Percentiles rank a stretch among this genome's conserved stretches.
Conservation (phyloP, 2,797 vertebrate genomes). For the Microctenopoma lineatum region DNA sequence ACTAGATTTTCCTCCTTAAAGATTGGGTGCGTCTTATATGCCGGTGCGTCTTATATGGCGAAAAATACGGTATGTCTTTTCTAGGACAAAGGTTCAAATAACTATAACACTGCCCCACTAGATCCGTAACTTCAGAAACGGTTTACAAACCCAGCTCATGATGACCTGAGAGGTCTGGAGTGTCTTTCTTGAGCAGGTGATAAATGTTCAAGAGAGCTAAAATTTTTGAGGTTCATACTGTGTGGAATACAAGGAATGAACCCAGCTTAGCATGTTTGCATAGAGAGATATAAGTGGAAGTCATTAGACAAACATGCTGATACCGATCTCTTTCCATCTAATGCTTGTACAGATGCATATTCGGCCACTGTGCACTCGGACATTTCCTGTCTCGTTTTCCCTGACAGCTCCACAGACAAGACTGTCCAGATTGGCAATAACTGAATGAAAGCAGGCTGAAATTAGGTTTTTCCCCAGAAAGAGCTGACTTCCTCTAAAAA, state of each 20-base stretch:
- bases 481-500: constrained; percentile 71
- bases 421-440: constrained; percentile 30
- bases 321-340: neutral
- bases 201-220: too few relatives aligned
- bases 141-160: too few relatives aligned
- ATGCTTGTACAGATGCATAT: neutral
- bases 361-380: neutral
- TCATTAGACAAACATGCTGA: constrained; percentile 29
- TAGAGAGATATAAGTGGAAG: constrained; percentile 2
- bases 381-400: neutral
- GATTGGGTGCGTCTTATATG: too few relatives aligned
- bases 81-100: too few relatives aligned
- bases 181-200: too few relatives aligned
- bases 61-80: too few relatives aligned
- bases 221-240: too few relatives aligned
- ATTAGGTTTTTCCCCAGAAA: constrained; percentile 70
- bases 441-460: constrained; percentile 68
- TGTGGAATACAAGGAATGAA: too few relatives aligned
- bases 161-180: too few relatives aligned
- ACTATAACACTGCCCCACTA: neutral
- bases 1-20: too few relatives aligned
- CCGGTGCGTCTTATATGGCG: too few relatives aligned
- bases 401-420: constrained; percentile 26
- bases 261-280: neutral
- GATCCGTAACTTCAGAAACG: neutral